Evolutionary conservation across 2,797 vertebrate genomes (phyloP).

Genomic region (Betta splendens): DNA sequence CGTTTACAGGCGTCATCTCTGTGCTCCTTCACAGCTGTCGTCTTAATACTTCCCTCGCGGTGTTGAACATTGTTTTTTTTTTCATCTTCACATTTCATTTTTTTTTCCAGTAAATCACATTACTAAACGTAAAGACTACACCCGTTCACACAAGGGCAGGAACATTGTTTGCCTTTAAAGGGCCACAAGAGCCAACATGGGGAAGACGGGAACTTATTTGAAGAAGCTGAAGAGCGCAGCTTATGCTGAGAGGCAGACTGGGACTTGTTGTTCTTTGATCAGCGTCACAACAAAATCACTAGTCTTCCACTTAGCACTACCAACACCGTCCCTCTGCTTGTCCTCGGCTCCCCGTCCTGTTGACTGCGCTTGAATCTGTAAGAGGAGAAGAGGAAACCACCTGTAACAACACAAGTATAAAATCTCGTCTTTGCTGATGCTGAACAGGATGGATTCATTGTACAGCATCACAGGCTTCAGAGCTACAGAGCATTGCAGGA

Average conservation of each 20-base stretch:
- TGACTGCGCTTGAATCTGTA: slow-evolving; percentile 55
- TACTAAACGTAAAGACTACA: slow-evolving; percentile 10
- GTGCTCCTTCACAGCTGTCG: slow-evolving; percentile 18
- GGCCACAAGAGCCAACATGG: slow-evolving; percentile 14
- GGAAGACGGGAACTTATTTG: slow-evolving; percentile 9
- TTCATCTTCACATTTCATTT: slow-evolving; percentile 41
- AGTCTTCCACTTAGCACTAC: slow-evolving; percentile 80
- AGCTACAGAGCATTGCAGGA: slow-evolving; percentile 23
- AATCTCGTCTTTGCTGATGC: not conserved
- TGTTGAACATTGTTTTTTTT: slow-evolving; percentile 29
- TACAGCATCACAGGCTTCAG: slow-evolving; percentile 8
- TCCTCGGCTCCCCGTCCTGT: slow-evolving; percentile 21
- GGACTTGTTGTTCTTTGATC: slow-evolving; percentile 81
- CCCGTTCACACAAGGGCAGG: slow-evolving; percentile 11
- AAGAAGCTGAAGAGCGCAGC: slow-evolving; percentile 60
- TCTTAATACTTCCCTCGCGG: slow-evolving; percentile 19
- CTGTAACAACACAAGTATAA: slow-evolving; percentile 25
- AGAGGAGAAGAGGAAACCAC: slow-evolving; percentile 31
- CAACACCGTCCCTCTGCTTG: slow-evolving; percentile 48
- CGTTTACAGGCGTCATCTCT: slow-evolving; percentile 8
- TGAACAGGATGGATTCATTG: slow-evolving; percentile 19
- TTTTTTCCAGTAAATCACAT: slow-evolving; percentile 38
- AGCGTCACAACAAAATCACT: slow-evolving; percentile 83
- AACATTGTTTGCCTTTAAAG: slow-evolving; percentile 21
- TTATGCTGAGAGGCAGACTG: slow-evolving; percentile 80